Evolutionary conservation across 2,797 vertebrate species (phyloP).

Genomic region (Acanthurus lineatus): DNA sequence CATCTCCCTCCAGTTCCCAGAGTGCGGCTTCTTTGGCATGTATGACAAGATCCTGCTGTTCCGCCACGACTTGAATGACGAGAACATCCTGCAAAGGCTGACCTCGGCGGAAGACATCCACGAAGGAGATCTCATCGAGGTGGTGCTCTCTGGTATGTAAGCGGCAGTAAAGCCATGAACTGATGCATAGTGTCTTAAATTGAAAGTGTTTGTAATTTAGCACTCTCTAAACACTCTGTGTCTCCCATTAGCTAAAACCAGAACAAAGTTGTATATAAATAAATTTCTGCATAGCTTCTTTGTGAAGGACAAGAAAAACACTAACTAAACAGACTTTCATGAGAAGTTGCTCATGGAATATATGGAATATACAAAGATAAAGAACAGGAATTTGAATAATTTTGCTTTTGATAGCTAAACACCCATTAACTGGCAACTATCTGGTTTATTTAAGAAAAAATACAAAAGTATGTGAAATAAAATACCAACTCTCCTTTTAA

Average conservation of each 20-base stretch:
- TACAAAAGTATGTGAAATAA: no score
- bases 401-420: no score
- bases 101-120: conserved; percentile 91
- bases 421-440: no score
- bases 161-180: neutral
- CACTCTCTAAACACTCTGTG: no score
- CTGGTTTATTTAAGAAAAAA: no score
- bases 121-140: conserved; percentile 85
- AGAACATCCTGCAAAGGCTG: conserved; percentile 93
- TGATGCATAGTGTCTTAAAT: neutral
- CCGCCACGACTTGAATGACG: conserved; percentile 92
- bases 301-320: conserved; percentile 6
- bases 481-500: no score
- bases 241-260: neutral
- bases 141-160: conserved; percentile 90
- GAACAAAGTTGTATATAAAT: neutral
- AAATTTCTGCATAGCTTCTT: neutral
- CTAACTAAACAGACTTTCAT: neutral
- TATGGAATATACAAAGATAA: no score
- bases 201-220: neutral
- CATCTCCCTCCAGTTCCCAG: conserved; percentile 87
- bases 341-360: conserved; percentile 26
- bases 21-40: conserved; percentile 95
- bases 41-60: conserved; percentile 95
- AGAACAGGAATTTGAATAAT: no score